Percentiles rank a stretch among this genome's conserved stretches.
Evolutionary conservation across 2,797 vertebrate genomes (phyloP).

Genomic region (Oreortyx pictus): DNA sequence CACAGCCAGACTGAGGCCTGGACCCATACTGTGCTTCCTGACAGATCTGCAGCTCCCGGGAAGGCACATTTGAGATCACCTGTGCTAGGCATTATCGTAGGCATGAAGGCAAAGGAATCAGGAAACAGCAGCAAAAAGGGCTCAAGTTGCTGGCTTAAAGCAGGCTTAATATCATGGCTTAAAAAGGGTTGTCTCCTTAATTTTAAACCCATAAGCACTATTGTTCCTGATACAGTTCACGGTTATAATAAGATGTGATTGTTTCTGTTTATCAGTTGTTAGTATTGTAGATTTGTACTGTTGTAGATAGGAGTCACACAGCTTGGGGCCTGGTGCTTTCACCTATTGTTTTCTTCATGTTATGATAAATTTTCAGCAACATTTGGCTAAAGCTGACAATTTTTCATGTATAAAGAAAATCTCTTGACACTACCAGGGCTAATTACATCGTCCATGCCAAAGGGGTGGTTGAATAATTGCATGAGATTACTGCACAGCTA

Average conservation of each 20-base stretch:
- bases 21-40: neutral
- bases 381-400: constrained; percentile 84
- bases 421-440: constrained; percentile 82
- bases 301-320: constrained; percentile 72
- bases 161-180: neutral
- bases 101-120: neutral
- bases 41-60: neutral
- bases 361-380: constrained; percentile 83
- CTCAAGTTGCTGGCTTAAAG: neutral
- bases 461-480: constrained; percentile 85
- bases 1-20: neutral
- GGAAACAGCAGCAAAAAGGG: neutral
- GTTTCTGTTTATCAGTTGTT: constrained; percentile 75
- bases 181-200: neutral
- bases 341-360: constrained; percentile 80
- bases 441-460: constrained; percentile 85
- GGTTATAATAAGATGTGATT: constrained; percentile 63
- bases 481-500: constrained; percentile 81
- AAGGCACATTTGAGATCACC: neutral
- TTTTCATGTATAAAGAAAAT: constrained; percentile 84
- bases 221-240: constrained; percentile 49
- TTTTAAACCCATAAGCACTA: constrained; percentile 66
- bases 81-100: neutral
- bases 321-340: constrained; percentile 74
- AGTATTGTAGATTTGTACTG: constrained; percentile 75